Conservation (phyloP, 2,797 vertebrate species). For the Limnodromus scolopaceus region DNA sequence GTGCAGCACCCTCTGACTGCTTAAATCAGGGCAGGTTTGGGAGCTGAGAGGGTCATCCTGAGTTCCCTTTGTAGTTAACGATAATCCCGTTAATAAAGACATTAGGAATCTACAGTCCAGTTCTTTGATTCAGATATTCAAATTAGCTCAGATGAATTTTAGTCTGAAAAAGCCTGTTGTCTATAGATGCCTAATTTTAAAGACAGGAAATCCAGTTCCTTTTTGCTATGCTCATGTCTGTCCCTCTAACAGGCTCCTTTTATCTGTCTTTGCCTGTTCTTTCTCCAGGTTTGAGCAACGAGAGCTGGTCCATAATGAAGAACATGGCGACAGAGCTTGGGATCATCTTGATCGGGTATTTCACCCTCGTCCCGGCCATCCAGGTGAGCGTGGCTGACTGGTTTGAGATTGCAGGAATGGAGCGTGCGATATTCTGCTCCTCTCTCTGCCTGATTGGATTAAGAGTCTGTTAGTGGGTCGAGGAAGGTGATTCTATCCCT, state of each 20-base stretch:
- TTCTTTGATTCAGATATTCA: background rate
- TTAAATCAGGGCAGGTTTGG: background rate
- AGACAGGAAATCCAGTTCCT: background rate
- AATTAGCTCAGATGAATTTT: background rate
- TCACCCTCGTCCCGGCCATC: constrained; percentile 96
- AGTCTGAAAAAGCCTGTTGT: background rate
- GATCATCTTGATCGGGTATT: constrained; percentile 97
- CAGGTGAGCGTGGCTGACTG: constrained; percentile 80
- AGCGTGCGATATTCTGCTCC: background rate
- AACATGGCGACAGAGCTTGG: constrained; percentile 97
- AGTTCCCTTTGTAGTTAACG: background rate
- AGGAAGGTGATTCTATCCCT: too few species aligned
- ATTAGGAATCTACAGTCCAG: background rate
- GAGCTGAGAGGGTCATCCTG: background rate
- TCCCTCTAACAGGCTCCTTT: background rate
- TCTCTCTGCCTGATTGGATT: background rate
- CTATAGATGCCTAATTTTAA: background rate
- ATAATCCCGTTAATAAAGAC: background rate
- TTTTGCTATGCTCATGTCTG: background rate
- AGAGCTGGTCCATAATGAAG: constrained; percentile 99
- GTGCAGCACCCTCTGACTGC: background rate
- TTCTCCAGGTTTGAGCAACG: constrained; percentile 90
- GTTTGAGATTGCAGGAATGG: background rate
- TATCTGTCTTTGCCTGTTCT: background rate
- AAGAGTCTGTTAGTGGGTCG: too few species aligned